Percentiles rank a stretch among this genome's conserved stretches.
Conservation (phyloP, 1,140 invertebrate species). For the Lysiphlebus fabarum region DNA sequence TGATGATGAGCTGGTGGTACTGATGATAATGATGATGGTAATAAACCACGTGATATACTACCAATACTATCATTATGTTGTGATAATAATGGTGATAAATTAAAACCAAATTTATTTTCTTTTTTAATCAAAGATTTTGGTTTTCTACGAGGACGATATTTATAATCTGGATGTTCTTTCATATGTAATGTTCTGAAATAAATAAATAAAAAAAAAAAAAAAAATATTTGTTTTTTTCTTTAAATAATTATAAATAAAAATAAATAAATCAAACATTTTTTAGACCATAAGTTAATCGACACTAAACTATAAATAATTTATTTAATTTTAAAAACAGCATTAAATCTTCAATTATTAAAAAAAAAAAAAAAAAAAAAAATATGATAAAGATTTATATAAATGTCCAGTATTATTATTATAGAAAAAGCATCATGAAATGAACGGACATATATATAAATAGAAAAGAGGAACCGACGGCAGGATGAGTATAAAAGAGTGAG, state of each 20-base stretch:
- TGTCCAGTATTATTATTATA: too few species aligned
- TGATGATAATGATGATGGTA: conserved; percentile 57
- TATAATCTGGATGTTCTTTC: conserved; percentile 96
- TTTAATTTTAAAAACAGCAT: too few species aligned
- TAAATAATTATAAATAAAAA: too few species aligned
- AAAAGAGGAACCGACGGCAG: conserved; percentile 3
- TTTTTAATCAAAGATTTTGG: conserved; percentile 77
- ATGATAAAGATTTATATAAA: conserved; percentile 5
- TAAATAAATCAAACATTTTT: too few species aligned
- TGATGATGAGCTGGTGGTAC: conserved; percentile 52
- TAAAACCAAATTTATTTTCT: conserved; percentile 70
- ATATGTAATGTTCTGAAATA: conserved; percentile 91
- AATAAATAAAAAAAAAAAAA: too few species aligned
- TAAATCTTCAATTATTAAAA: too few species aligned
- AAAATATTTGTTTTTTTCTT: too few species aligned
- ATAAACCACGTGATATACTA: conserved; percentile 59
- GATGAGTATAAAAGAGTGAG: conserved; percentile 5
- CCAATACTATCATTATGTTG: conserved; percentile 50
- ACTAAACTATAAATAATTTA: too few species aligned
- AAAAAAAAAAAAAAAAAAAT: too few species aligned
- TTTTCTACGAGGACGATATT: conserved; percentile 87
- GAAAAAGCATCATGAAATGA: conserved; percentile 5
- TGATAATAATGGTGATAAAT: conserved; percentile 62
- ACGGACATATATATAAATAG: conserved; percentile 11
- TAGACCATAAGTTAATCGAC: too few species aligned